A percentile compares a stretch with the other conserved stretches of the same genome.
These are phyloP conservation scores for Sphaerophoria taeniata DNA, from an alignment of 2,888 invertebrate genomes.

Conservation along the genomic window DNA sequence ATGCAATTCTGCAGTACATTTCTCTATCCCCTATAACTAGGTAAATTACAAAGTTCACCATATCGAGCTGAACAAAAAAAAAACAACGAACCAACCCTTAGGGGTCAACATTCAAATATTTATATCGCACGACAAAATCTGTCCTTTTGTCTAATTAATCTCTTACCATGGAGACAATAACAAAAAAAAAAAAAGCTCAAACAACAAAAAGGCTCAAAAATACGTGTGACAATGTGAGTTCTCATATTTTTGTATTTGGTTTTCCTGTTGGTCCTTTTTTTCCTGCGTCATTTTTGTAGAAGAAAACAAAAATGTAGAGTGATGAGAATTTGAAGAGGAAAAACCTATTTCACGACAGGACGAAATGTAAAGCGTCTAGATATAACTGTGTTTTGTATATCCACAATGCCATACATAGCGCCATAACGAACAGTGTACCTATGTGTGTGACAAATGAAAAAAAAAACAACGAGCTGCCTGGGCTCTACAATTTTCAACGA, in stretches of 20 bases:
- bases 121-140: constrained; percentile 65
- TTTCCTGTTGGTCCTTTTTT: constrained; percentile 31
- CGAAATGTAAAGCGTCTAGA: constrained; percentile 45
- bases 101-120: constrained; percentile 64
- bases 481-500: constrained; percentile 18
- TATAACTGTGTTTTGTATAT: background rate
- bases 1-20: constrained; percentile 39
- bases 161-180: constrained; percentile 23
- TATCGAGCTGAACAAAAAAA: constrained; percentile 14
- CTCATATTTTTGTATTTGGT: constrained; percentile 27
- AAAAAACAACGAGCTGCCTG: constrained; percentile 44
- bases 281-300: constrained; percentile 58
- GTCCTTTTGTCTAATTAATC: constrained; percentile 69
- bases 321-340: constrained; percentile 56
- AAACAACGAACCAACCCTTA: constrained; percentile 16
- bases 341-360: constrained; percentile 57
- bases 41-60: constrained; percentile 11
- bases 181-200: constrained; percentile 12
- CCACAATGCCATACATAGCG: constrained; percentile 24
- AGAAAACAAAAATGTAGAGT: constrained; percentile 28
- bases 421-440: background rate
- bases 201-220: constrained; percentile 18
- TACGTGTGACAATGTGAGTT: constrained; percentile 40
- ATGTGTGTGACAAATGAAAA: constrained; percentile 24
- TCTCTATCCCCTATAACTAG: background rate